A percentile compares a stretch with the other conserved stretches of the same genome.
phyloP scores from a whole-genome alignment of 2,888 invertebrate genomes.

The Baccha elongata region DNA sequence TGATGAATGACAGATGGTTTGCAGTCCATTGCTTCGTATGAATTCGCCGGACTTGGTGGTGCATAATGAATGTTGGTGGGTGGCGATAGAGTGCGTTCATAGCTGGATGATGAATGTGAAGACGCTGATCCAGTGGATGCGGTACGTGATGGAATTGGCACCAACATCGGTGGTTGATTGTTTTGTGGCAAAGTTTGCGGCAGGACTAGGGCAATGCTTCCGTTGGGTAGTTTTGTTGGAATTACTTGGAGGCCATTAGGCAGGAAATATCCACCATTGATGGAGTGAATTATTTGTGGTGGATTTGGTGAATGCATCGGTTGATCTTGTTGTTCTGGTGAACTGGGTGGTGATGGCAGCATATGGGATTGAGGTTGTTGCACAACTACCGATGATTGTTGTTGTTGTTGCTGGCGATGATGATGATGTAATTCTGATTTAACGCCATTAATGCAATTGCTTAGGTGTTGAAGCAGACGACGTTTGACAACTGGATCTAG shows the following conservation, averaged over 20 bases:
- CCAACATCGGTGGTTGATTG: constrained; percentile 88
- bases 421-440: constrained; percentile 81
- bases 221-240: constrained; percentile 91
- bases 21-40: constrained; percentile 82
- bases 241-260: constrained; percentile 90
- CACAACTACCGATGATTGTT: constrained; percentile 76
- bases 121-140: constrained; percentile 88
- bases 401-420: constrained; percentile 58
- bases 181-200: constrained; percentile 86
- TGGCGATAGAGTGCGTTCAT: constrained; percentile 82
- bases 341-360: constrained; percentile 83
- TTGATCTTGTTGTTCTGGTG: constrained; percentile 79
- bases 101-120: constrained; percentile 83
- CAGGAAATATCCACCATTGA: constrained; percentile 85
- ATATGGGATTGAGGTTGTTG: constrained; percentile 84
- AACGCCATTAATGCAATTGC: constrained; percentile 86
- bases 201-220: constrained; percentile 91
- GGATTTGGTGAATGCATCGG: constrained; percentile 75
- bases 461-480: constrained; percentile 89
- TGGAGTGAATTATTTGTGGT: constrained; percentile 80
- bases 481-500: constrained; percentile 89
- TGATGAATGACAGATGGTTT: constrained; percentile 84
- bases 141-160: constrained; percentile 89
- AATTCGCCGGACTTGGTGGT: constrained; percentile 84
- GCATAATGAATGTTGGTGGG: constrained; percentile 83